Evolutionary conservation across 1,140 invertebrate genomes (phyloP).

Genomic region (Neuroterus valhalla): DNA sequence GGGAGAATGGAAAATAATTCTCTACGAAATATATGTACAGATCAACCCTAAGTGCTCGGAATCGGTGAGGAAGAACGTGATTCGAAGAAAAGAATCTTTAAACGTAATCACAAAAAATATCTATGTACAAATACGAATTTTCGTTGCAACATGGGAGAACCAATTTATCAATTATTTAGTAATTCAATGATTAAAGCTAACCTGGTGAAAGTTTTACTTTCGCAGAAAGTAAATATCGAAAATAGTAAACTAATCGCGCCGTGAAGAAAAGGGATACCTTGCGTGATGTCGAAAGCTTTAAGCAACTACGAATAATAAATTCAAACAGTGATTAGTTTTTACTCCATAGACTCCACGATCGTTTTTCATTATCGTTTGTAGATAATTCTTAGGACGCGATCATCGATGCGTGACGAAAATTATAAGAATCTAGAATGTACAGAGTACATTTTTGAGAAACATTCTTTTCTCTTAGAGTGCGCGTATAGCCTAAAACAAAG

Average conservation of each 20-base stretch:
- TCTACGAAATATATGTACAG: slow-evolving; percentile 41
- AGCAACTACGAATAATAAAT: background rate
- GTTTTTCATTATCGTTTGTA: background rate
- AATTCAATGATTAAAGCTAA: background rate
- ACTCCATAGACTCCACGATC: background rate
- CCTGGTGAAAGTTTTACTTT: slow-evolving; percentile 4
- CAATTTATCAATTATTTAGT: background rate
- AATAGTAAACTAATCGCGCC: background rate
- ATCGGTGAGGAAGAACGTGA: slow-evolving; percentile 55
- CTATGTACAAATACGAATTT: slow-evolving; percentile 38
- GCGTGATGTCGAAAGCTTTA: background rate
- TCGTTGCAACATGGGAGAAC: slow-evolving; percentile 14
- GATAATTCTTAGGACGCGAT: background rate
- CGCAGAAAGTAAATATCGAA: background rate
- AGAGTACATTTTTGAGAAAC: background rate
- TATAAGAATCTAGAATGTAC: background rate
- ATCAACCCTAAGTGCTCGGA: slow-evolving; percentile 39
- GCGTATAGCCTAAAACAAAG: slow-evolving; percentile 5
- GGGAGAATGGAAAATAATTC: background rate
- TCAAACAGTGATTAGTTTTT: background rate
- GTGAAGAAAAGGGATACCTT: background rate
- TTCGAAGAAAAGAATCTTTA: slow-evolving; percentile 40
- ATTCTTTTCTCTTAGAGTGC: background rate
- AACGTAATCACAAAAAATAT: slow-evolving; percentile 31
- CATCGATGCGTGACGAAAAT: background rate